These are phyloP conservation scores for Aphrocallistes beatrix DNA, from an alignment of 37 sponge, comb jelly and placozoan genomes.

Conservation along the genomic window DNA sequence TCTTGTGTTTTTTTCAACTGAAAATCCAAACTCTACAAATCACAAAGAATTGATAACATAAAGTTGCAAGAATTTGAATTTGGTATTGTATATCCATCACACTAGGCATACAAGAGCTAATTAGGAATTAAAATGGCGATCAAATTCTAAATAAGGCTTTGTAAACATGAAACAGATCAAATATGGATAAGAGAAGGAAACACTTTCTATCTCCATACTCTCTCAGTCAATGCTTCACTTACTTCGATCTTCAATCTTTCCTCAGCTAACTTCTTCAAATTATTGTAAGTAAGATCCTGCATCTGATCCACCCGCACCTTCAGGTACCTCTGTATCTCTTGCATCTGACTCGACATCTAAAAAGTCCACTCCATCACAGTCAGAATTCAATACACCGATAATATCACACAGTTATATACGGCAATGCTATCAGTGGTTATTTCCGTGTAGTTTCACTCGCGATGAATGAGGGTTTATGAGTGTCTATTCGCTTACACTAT, in stretches of 20 bases:
- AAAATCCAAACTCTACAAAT: not conserved
- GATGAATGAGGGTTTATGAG: too few relatives aligned
- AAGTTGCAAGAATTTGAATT: not conserved
- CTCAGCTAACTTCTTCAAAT: not conserved
- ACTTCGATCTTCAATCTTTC: not conserved
- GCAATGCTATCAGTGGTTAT: too few relatives aligned
- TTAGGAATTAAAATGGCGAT: not conserved
- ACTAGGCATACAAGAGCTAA: not conserved
- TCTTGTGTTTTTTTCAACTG: slow-evolving; percentile 6
- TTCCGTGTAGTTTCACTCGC: too few relatives aligned
- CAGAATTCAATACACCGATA: too few relatives aligned
- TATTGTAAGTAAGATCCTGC: not conserved
- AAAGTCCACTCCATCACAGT: too few relatives aligned
- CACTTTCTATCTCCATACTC: too few relatives aligned
- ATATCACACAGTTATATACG: too few relatives aligned
- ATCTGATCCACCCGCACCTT: slow-evolving; percentile 10
- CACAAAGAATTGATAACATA: not conserved
- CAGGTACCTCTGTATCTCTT: not conserved
- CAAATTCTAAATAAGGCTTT: too few relatives aligned
- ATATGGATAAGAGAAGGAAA: too few relatives aligned
- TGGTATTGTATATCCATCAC: not conserved
- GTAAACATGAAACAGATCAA: too few relatives aligned
- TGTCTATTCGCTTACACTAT: not conserved
- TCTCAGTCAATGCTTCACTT: too few relatives aligned
- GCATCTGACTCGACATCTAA: not conserved